These are phyloP conservation scores for Ormyrus thymus DNA, from an alignment of 2,888 invertebrate genomes.

Conservation along the genomic window DNA sequence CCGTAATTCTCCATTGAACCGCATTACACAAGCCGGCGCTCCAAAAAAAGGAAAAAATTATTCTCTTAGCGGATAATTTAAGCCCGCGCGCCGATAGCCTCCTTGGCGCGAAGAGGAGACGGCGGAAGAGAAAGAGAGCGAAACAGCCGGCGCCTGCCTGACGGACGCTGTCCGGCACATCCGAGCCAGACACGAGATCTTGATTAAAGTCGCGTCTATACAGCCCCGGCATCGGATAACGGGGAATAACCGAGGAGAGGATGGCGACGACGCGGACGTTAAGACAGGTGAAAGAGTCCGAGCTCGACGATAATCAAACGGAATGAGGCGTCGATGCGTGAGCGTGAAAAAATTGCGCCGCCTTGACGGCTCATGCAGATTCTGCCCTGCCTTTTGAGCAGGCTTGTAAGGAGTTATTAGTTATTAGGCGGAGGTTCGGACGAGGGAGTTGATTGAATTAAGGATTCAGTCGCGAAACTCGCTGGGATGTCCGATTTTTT, in stretches of 20 bases:
- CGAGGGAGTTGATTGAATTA: too few relatives aligned
- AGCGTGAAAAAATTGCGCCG: constrained; percentile 30
- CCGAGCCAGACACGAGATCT: constrained; percentile 65
- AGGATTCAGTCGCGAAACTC: too few relatives aligned
- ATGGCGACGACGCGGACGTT: not conserved
- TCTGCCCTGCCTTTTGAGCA: too few relatives aligned
- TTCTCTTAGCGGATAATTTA: too few relatives aligned
- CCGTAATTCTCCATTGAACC: too few relatives aligned
- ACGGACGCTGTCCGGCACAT: constrained; percentile 65
- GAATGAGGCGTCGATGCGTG: constrained; percentile 36
- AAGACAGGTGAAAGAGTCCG: constrained; percentile 39
- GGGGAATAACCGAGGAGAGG: constrained; percentile 3
- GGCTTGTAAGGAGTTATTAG: too few relatives aligned
- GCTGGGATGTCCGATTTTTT: too few relatives aligned
- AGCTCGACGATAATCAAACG: constrained; percentile 37
- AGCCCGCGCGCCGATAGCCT: too few relatives aligned
- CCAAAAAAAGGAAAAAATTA: too few relatives aligned
- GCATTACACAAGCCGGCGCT: too few relatives aligned
- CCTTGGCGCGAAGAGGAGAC: too few relatives aligned
- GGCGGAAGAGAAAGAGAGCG: constrained; percentile 1
- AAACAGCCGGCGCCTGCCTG: constrained; percentile 60
- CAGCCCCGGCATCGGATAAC: constrained; percentile 58
- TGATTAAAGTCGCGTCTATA: constrained; percentile 66
- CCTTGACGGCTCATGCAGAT: not conserved
- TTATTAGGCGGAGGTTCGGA: too few relatives aligned